Evolutionary conservation across 2,113 vertebrate species (phyloP).

Genomic region (Kryptolebias marmoratus): DNA sequence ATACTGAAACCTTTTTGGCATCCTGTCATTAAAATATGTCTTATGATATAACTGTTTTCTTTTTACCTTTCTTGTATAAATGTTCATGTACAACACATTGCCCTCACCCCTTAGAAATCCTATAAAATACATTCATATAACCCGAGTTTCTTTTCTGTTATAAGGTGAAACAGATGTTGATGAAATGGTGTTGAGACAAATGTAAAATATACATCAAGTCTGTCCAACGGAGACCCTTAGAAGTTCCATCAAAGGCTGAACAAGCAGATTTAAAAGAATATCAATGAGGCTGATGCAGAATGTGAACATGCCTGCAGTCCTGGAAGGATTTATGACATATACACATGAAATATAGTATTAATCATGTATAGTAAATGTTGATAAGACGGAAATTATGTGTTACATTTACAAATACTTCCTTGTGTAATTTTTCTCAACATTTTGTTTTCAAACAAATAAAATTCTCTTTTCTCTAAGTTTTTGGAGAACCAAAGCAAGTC

Average conservation of each 20-base stretch:
- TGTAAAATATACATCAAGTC: constrained; percentile 15
- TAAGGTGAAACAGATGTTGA: neutral
- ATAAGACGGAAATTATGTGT: too few relatives aligned
- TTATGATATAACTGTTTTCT: too few relatives aligned
- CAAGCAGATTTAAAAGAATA: constrained; percentile 28
- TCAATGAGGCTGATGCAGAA: neutral
- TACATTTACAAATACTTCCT: too few relatives aligned
- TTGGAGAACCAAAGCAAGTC: neutral
- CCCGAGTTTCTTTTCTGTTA: neutral
- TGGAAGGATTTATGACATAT: neutral
- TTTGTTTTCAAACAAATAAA: too few relatives aligned
- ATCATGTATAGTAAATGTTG: too few relatives aligned
- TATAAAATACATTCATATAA: neutral
- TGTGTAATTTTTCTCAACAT: too few relatives aligned
- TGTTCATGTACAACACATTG: neutral
- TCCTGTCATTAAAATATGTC: too few relatives aligned
- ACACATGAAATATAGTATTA: neutral
- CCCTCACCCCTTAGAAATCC: neutral
- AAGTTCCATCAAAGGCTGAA: constrained; percentile 7
- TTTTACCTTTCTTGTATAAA: too few relatives aligned
- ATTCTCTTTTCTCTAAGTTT: neutral
- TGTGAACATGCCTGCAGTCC: neutral
- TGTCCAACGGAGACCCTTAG: neutral
- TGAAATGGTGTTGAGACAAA: neutral
- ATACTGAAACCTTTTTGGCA: too few relatives aligned